Evolutionary conservation across 2,113 vertebrate species (phyloP).

Genomic region (Oceanodroma tethys): DNA sequence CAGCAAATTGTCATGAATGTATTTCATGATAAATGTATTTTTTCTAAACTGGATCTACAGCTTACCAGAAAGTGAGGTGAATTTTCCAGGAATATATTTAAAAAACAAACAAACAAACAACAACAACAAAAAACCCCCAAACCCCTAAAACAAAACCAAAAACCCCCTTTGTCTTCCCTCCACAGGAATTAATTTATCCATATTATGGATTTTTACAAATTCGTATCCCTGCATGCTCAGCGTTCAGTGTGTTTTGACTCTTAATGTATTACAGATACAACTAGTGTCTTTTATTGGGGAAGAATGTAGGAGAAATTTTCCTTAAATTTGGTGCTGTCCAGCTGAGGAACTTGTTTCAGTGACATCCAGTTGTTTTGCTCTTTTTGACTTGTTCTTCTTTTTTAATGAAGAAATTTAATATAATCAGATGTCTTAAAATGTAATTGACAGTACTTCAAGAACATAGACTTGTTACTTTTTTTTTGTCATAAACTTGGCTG

Average conservation of each 20-base stretch:
- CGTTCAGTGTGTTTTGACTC: not conserved
- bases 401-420: constrained; percentile 6
- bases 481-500: not conserved
- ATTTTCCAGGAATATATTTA: not conserved
- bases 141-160: not conserved
- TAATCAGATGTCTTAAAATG: constrained; percentile 13
- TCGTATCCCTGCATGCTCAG: not conserved
- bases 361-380: not conserved
- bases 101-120: not conserved
- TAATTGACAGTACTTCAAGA: not conserved
- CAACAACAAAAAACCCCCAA: not conserved
- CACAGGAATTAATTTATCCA: not conserved
- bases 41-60: not conserved
- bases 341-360: not conserved
- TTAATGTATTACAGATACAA: not conserved
- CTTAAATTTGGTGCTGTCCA: not conserved
- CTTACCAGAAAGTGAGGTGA: not conserved
- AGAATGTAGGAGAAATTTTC: not conserved
- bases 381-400: not conserved
- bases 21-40: not conserved
- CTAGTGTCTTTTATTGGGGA: not conserved
- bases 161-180: not conserved
- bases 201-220: not conserved
- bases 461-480: not conserved
- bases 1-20: not conserved